Percentiles rank a stretch among this genome's conserved stretches.
Conservation (phyloP, 2,888 invertebrate genomes). For the Adelphocoris suturalis region DNA sequence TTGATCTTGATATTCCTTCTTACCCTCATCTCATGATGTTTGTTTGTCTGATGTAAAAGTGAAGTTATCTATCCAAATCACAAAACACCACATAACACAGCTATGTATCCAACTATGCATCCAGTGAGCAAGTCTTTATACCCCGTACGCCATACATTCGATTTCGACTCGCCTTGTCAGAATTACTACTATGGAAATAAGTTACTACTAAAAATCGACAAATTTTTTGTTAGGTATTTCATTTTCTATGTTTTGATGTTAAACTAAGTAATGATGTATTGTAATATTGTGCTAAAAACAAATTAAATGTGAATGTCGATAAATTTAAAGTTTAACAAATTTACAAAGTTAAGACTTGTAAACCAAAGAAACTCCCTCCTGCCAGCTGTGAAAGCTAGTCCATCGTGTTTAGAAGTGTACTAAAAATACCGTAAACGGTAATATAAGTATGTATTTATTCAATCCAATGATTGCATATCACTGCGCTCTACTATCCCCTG, state of each 20-base stretch:
- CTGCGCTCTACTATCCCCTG: conserved; percentile 8
- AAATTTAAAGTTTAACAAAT: background rate
- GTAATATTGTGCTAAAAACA: conserved; percentile 30
- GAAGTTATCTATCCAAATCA: too few relatives aligned
- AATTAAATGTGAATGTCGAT: conserved; percentile 21
- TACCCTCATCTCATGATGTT: too few relatives aligned
- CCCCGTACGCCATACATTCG: too few relatives aligned
- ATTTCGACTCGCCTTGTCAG: background rate
- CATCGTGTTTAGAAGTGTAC: conserved; percentile 56
- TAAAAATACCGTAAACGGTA: conserved; percentile 18
- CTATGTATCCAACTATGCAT: too few relatives aligned
- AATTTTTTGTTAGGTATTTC: background rate
- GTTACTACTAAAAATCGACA: background rate
- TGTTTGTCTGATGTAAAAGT: too few relatives aligned
- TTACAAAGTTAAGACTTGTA: conserved; percentile 63
- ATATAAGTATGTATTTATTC: conserved; percentile 24
- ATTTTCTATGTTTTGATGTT: conserved; percentile 1
- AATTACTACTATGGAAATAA: background rate
- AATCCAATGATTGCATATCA: conserved; percentile 58
- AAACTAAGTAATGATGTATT: background rate
- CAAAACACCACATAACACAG: too few relatives aligned
- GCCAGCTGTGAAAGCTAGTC: conserved; percentile 71
- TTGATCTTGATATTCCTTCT: too few relatives aligned
- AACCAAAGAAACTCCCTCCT: conserved; percentile 72
- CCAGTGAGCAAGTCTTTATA: too few relatives aligned